These are phyloP conservation scores for Meriones unguiculatus DNA, from an alignment of 2,113 vertebrate species.

Conservation along the genomic window DNA sequence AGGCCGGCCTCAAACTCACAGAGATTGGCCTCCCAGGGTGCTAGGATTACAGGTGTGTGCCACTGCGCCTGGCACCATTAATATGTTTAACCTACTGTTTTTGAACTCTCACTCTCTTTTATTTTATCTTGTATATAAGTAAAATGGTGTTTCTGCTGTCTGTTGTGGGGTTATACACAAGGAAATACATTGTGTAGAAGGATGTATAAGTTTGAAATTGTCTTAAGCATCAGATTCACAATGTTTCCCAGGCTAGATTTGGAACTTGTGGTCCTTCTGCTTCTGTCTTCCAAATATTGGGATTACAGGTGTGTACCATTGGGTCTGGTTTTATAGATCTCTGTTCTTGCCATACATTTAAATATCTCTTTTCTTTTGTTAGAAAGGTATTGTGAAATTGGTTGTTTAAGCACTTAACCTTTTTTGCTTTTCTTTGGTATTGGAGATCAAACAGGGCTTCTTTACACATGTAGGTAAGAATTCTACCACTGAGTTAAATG, in stretches of 20 bases:
- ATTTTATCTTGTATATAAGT: not conserved
- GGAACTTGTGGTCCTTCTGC: not conserved
- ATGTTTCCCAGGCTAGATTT: not conserved
- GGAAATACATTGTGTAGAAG: conserved; percentile 49
- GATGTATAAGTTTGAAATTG: conserved; percentile 10
- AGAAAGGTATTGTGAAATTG: not conserved
- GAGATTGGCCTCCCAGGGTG: too few relatives aligned
- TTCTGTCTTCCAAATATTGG: not conserved
- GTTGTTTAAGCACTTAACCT: not conserved
- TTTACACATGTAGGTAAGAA: not conserved
- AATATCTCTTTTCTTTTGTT: not conserved
- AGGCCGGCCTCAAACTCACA: too few relatives aligned
- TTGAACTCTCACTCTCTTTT: not conserved
- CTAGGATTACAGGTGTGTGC: too few relatives aligned
- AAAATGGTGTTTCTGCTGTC: conserved; percentile 37
- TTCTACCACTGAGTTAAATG: not conserved
- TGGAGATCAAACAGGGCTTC: not conserved
- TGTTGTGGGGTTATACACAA: conserved; percentile 47
- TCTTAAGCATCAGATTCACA: not conserved
- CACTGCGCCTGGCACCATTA: too few relatives aligned
- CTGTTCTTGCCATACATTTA: not conserved
- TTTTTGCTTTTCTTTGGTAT: not conserved
- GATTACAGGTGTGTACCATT: not conserved
- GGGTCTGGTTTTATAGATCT: conserved; percentile 15
- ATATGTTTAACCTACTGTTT: not conserved